Base-by-base conservation (phyloP, 2,113 vertebrate genomes). In the Polypterus senegalus region DNA sequence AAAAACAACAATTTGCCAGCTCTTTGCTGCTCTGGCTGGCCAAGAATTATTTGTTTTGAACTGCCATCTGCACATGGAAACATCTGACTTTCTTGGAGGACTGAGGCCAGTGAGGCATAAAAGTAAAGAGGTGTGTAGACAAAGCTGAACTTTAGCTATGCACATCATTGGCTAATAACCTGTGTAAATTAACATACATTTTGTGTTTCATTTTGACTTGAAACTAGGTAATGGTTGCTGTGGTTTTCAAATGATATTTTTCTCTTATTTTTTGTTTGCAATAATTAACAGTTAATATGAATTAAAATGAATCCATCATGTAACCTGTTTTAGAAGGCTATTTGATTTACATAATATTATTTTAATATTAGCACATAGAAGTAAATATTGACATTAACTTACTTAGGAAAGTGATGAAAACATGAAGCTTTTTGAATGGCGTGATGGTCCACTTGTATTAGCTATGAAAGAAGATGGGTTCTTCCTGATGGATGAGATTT, bases 401-500 rank as follows among this genome's bases (percentile, higher is more conserved):
- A 27, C 27, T 54, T 68, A 96, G 92, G 82, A 84, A 11, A 85
- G 86, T 27, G 64, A 60, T 5, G 89, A 91, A 59, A 77, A 83
- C 4, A 69, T 84, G 60, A 81, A 83, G 43, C 86, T 99, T 10
- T 99, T 98, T 68, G 86, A 97, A 71, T 98, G 96, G 96, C 81
- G 87, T 7, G 93, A 99, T 62, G 96, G 96, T 3, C 93, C 94
- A 11, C 76, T 99, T 71, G 94, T 99, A 66, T 74, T 88, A 72
- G 95, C 94, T 57, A 91, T 99, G 88, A 94, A 83, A 63, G 87
- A 93, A 47, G 89, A 92, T 0, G 82, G 89, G 0, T 89, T 96
- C 69, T 97, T 99, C 4, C 89, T 99, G 9, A 83, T 99, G 79
- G 96, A 99, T 69, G 96, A 99, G 75, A 97, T 99, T 72, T 98